Evolutionary conservation across 2,888 invertebrate genomes (phyloP), one percentile per base, ranked within the genome.

Genomic region (Athrips mouffetella): DNA sequence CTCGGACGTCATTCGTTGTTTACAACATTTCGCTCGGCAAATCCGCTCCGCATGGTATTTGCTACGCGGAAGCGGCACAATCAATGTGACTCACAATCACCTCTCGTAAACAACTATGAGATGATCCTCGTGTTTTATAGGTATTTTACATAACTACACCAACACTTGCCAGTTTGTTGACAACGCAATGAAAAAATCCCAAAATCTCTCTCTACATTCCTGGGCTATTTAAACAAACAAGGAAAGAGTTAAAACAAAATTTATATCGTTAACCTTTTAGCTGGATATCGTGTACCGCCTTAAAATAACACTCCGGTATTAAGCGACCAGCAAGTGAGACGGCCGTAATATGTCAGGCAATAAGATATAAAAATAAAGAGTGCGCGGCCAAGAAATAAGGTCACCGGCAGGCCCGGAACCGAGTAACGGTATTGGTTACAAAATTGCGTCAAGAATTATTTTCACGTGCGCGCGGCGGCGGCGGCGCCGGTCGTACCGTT

Each of bases 401-500:
- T 83, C 85, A 78, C 74, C 76, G 73, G 67, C 80, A 75, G 67
- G 84, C 80, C 87, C 87, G 86, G 86, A 87, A 87, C 85, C 75
- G 76, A 76, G 70, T 85, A 87, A 80, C 88, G 85, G 88, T 84
- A 70, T 82, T 76, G 70, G 77, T 87, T 87, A 86, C 87, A 85
- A 88, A 87, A 87, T 85, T 81, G 79, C 87, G 80, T 80, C 85
- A 84, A 87, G 87, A 86, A 87, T 86, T 86, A 87, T 86, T 78
- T 86, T 86, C 86, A 86, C 85, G 87, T 85, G 84, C 85, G 73
- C 76, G 67, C 73, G 70, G 68, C 70, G 71, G 64, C 68, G 66
- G 55, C 37, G 37, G 67, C 49, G 59, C 59, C 60, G 58, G 59
- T 54, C 68, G 60, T 67, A 81, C 40, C 86, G 86, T 85, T 85